Percentiles rank a stretch among this genome's conserved stretches.
These are phyloP conservation scores for Amiota mariae DNA, from an alignment of 2,888 invertebrate species.

Conservation along the genomic window DNA sequence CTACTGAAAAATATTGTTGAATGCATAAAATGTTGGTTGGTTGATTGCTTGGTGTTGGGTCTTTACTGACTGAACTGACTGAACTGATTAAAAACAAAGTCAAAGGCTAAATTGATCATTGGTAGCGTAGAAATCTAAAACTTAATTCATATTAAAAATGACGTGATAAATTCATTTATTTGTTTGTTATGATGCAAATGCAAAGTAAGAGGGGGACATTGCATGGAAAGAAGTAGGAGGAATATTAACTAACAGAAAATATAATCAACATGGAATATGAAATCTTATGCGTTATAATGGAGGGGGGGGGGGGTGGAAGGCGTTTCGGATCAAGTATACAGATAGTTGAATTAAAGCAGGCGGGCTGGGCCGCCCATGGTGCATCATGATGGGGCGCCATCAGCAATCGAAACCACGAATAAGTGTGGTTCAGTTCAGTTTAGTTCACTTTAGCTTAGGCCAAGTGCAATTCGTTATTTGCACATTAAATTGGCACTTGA, in stretches of 20 bases:
- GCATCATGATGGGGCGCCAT: background rate
- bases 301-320: no score
- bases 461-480: constrained; percentile 51
- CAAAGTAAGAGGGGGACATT: background rate
- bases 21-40: no score
- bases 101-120: background rate
- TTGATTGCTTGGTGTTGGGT: no score
- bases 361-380: constrained; percentile 46
- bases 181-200: background rate
- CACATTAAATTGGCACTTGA: constrained; percentile 44
- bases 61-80: no score
- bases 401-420: constrained; percentile 32
- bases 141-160: no score
- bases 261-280: constrained; percentile 12
- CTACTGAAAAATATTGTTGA: no score
- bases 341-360: background rate
- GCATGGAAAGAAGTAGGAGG: no score
- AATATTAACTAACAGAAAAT: background rate
- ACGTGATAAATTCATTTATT: background rate
- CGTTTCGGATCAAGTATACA: no score
- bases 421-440: constrained; percentile 33
- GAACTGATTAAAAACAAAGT: constrained; percentile 45
- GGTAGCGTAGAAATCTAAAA: background rate
- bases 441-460: constrained; percentile 28
- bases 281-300: background rate